Evolutionary conservation across 2,113 vertebrate species (phyloP), one percentile per base, ranked within the genome.

Genomic region (Notarius lentiginosus): DNA sequence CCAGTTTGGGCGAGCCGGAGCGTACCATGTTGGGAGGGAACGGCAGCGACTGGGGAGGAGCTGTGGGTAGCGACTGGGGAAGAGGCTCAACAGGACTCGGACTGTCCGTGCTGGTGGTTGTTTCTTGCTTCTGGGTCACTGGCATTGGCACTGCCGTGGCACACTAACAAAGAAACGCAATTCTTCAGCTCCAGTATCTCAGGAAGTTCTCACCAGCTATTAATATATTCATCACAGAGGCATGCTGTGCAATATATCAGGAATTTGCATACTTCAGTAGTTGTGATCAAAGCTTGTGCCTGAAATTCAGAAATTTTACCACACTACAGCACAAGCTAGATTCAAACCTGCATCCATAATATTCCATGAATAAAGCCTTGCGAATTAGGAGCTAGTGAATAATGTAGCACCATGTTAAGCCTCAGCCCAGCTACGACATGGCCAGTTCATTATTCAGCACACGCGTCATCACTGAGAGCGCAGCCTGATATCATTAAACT

Each of bases 1-100:
- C 98, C 47, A 96, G 94, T 89, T 98, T 99, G 24, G 97, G 98
- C 20, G 97, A 99, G 79, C 93, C 94, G 2, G 97, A 94, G 61
- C 94, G 93, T 70, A 96, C 89, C 79, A 95, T 93, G 89, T 91
- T 93, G 81, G 95, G 93, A 0, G 96, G 95, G 82, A 97, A 96
- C 4, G 97, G 95, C 91, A 98, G 94, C 0, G 96, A 96, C 89
- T 97, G 96, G 0, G 93, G 96, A 18, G 95, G 15, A 61, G 93
- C 65, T 55, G 98, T 0, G 92, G 96, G 27, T 17, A 27, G 41
- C 0, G 81, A 49, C 24, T 82, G 81, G 14, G 81, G 61, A 17
- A 51, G 63, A 51, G 93, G 70, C 56, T 99, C 97, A 0, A 92
- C 84, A 60, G 92, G 92, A 87, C 94, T 91, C 63, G 95, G 91